Evolutionary conservation across 2,113 vertebrate genomes (phyloP), one percentile per base, ranked within the genome.

Genomic region (Mormyrus iriodes): DNA sequence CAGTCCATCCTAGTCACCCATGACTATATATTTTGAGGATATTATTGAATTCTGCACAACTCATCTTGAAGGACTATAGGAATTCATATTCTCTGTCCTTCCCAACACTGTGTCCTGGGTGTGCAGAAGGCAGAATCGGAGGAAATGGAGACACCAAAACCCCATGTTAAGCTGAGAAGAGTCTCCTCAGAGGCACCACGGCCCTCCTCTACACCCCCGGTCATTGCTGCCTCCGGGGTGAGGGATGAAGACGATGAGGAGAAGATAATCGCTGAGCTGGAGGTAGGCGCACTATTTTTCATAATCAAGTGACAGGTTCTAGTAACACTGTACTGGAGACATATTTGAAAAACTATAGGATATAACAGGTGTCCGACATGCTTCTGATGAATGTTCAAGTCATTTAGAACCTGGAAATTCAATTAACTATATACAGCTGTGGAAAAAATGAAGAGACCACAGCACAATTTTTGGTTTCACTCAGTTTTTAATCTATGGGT

Each of bases 191-290:
- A 99, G 94, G 98, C 97, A 91, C 97, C 95, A 46, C 96, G 98
- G n/a, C 98, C 98, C 0, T 97, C 98, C 0, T 98, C 98, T 79
- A 98, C 98, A 0, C 98, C 98, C 0, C 98, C 98, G 2, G 96
- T 97, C 92, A 97, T 98, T 88, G 97, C 96, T 0, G 94, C 97
- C n/a, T 98, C 98, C 0, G 97, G 95, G 89, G 91, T 97, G 46
- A 97, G 96, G 88, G 96, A 97, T 0, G 97, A 98, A 0, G 97
- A 99, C 0, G 97, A 98, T 0, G 97, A 99, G 88, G 98, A 99
- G 87, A 95, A 95, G 92, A 99, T 99, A 91, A 96, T 98, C 0
- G 97, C 98, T 0, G 98, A 99, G 94, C 95, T 99, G 73, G 98
- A 99, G 97, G 98, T 99, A 93, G 88, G 93, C 21, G 19, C 9